phyloP scores from a whole-genome alignment of 2,797 vertebrate species.

The Syndactyla subalaris region DNA sequence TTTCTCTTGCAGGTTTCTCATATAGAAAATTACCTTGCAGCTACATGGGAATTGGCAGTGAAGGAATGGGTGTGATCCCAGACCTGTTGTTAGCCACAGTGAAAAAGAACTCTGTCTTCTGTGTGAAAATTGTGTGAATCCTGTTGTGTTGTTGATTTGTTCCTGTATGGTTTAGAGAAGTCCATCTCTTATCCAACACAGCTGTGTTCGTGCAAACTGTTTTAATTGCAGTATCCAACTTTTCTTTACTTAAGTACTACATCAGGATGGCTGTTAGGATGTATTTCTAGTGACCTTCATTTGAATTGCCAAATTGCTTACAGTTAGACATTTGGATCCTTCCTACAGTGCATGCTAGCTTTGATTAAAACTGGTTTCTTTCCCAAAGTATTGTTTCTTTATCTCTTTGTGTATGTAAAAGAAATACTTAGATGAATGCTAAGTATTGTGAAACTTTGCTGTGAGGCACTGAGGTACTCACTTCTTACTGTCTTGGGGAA shows the following conservation, averaged over 20 bases:
- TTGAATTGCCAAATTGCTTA: not conserved
- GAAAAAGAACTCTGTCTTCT: not conserved
- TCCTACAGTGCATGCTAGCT: not conserved
- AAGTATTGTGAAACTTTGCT: not conserved
- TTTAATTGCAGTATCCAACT: not conserved
- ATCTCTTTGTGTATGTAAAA: not conserved
- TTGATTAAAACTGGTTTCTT: conserved; percentile 13
- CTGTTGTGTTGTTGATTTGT: not conserved
- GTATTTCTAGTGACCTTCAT: not conserved
- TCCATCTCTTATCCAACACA: not conserved
- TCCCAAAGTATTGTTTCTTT: not conserved
- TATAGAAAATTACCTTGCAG: not conserved
- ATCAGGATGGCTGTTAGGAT: not conserved
- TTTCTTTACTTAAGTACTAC: not conserved
- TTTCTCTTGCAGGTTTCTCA: not conserved
- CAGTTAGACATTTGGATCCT: not conserved
- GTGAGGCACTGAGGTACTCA: not conserved
- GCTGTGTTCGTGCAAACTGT: not conserved
- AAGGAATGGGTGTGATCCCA: not conserved
- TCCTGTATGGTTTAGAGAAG: not conserved
- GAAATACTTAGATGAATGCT: not conserved
- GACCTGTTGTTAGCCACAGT: not conserved
- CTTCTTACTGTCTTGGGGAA: not conserved
- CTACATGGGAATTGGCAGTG: not conserved
- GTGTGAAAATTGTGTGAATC: not conserved